Conservation (phyloP, 2,113 vertebrate genomes). For the Triplophysa tibetana region DNA sequence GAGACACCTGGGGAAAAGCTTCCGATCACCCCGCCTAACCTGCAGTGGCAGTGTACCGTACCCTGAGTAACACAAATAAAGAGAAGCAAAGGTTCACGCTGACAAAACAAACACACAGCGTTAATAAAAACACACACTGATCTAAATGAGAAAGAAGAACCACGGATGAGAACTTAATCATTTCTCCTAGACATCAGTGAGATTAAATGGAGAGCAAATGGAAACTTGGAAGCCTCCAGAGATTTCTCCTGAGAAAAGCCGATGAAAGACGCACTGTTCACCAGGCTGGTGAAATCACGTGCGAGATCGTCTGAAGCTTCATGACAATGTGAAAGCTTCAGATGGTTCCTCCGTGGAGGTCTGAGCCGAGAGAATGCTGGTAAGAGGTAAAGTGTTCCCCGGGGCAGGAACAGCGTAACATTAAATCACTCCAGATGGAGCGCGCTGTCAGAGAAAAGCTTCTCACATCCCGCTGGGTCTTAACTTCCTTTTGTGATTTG, state of each 20-base stretch:
- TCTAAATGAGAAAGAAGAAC: background rate
- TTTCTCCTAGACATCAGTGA: too few relatives aligned
- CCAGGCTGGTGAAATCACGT: slow-evolving; percentile 49
- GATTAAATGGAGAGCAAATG: too few relatives aligned
- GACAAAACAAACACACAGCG: slow-evolving; percentile 24
- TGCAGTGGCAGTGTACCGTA: background rate
- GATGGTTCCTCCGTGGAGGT: slow-evolving; percentile 55
- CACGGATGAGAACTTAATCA: too few relatives aligned
- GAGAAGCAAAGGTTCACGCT: background rate
- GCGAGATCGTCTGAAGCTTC: slow-evolving; percentile 34
- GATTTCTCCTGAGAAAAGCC: background rate
- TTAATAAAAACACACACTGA: slow-evolving; percentile 24
- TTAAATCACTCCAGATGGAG: slow-evolving; percentile 77
- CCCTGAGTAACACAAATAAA: background rate
- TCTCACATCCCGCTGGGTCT: slow-evolving; percentile 45
- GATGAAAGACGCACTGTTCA: slow-evolving; percentile 45
- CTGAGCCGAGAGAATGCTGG: slow-evolving; percentile 41
- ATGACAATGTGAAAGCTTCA: slow-evolving; percentile 61
- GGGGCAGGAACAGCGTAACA: slow-evolving; percentile 62
- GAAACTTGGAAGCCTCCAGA: too few relatives aligned
- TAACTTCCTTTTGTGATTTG: slow-evolving; percentile 62
- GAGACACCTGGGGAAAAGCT: slow-evolving; percentile 68
- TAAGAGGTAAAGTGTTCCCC: slow-evolving; percentile 61
- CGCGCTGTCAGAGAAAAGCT: slow-evolving; percentile 61
- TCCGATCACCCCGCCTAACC: slow-evolving; percentile 43